phyloP scores from a whole-genome alignment of 2,888 invertebrate species.

The Iphiclides podalirius region DNA sequence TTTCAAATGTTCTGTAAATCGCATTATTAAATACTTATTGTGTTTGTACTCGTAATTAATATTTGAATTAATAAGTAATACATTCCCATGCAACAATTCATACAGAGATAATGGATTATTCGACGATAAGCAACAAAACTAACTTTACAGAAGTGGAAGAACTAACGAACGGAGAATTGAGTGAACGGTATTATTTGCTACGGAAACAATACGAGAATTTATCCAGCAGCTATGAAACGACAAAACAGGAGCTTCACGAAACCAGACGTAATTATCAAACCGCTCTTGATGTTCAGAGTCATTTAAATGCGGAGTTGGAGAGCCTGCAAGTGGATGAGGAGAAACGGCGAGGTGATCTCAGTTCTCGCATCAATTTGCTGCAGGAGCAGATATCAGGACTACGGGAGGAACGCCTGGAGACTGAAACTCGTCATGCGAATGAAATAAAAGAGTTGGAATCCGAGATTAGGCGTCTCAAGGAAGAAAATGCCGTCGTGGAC shows the following conservation, averaged over 20 bases:
- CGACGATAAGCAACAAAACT: constrained; percentile 68
- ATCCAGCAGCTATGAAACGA: constrained; percentile 54
- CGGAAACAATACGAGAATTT: constrained; percentile 65
- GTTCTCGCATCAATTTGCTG: constrained; percentile 47
- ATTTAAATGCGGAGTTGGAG: constrained; percentile 65
- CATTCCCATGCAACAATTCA: too few relatives aligned
- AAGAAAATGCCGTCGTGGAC: constrained; percentile 48
- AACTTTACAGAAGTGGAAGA: constrained; percentile 60
- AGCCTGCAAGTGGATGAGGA: constrained; percentile 59
- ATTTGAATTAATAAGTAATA: constrained; percentile 45
- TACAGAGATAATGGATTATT: constrained; percentile 59
- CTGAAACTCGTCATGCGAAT: constrained; percentile 48
- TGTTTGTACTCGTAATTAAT: too few relatives aligned
- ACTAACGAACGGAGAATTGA: constrained; percentile 59
- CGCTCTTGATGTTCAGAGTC: constrained; percentile 66
- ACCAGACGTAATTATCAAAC: constrained; percentile 63
- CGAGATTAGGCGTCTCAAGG: constrained; percentile 56
- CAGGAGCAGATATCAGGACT: constrained; percentile 65
- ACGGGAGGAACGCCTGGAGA: constrained; percentile 53
- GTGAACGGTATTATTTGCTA: constrained; percentile 61
- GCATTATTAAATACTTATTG: too few relatives aligned
- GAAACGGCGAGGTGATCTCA: constrained; percentile 48
- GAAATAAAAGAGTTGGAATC: constrained; percentile 56
- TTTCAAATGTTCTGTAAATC: not conserved
- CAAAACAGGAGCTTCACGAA: constrained; percentile 70